These are phyloP conservation scores for Dermatemys mawii DNA, from an alignment of 2,113 vertebrate species.

Conservation along the genomic window DNA sequence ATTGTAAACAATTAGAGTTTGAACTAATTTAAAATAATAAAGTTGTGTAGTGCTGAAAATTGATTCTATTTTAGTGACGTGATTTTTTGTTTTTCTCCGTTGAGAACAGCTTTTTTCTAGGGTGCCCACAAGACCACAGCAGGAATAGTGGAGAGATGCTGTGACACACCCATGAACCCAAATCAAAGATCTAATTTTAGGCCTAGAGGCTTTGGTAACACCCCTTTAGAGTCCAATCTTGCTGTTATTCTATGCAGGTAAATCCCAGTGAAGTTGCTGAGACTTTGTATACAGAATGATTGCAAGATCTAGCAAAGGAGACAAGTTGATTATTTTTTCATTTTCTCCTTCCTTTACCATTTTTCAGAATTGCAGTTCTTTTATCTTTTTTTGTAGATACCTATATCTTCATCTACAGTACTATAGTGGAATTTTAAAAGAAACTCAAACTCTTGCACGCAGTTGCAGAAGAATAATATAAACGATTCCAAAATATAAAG, in stretches of 20 bases:
- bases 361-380: not conserved
- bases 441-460: not conserved
- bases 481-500: not conserved
- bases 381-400: not conserved
- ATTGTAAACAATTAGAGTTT: not conserved
- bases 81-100: not conserved
- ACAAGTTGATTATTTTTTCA: not conserved
- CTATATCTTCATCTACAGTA: not conserved
- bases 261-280: not conserved
- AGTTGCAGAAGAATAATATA: not conserved
- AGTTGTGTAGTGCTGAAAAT: not conserved
- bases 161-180: conserved; percentile 51
- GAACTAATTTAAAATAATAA: not conserved
- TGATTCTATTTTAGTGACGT: not conserved
- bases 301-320: not conserved
- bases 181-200: conserved; percentile 62
- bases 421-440: not conserved
- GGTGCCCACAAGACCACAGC: not conserved
- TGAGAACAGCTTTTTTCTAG: not conserved
- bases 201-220: conserved; percentile 44
- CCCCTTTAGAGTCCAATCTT: not conserved
- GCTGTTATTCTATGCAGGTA: not conserved
- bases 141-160: not conserved
- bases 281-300: not conserved
- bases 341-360: not conserved